Base-by-base conservation (phyloP, 23 tunicate species). In the Halocynthia roretzi region DNA sequence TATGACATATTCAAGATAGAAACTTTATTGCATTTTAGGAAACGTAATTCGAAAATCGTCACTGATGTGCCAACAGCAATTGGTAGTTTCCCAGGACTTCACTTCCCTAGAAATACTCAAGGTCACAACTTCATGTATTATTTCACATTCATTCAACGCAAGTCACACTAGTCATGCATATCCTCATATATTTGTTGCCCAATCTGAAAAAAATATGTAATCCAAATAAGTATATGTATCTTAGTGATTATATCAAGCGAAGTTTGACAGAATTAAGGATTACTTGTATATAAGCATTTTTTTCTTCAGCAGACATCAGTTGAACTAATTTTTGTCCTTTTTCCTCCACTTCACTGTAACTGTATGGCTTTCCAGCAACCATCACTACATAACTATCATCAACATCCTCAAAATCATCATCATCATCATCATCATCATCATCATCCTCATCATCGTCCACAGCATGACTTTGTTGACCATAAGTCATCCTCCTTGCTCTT, bases 141-240 rank as follows among this genome's bases (percentile, higher is more conserved):
- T 31, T 31, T 31, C 44, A 1, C 4, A 31, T 31, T 31, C 44
- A 31, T 31, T 31, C 44, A 31, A 31, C 4, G 1, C 76, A 71
- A 2, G 12, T 0, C 76, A 4, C 20, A 23, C 84, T 78, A 89
- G n/a, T 89, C 88, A 15, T 84, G 72, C 89, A 89, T 84, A 61
- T 80, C 89, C 54, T 84, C 89, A 68, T 89, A 89, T 63, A 80
- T 53, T 44, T 77, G 77, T 57, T 84, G 96, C 6, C 97, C 97
- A 17, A 85, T 82, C 74, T 74, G 15, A 53, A 74, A 8, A 74
- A 53, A 74, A 5, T n/a, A 11, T 11, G 20, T 67, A 67, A 17
- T 17, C 71, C 10, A 11, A 67, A 15, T 10, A 17, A 11, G 20
- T 11, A 67, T 57, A 57, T 57, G 14, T 60, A 18, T 60, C 64